Percentiles rank a stretch among this genome's conserved stretches.
Conservation (phyloP, 92 coral and sea anemone genomes). For the Virgularia gustaviana region DNA sequence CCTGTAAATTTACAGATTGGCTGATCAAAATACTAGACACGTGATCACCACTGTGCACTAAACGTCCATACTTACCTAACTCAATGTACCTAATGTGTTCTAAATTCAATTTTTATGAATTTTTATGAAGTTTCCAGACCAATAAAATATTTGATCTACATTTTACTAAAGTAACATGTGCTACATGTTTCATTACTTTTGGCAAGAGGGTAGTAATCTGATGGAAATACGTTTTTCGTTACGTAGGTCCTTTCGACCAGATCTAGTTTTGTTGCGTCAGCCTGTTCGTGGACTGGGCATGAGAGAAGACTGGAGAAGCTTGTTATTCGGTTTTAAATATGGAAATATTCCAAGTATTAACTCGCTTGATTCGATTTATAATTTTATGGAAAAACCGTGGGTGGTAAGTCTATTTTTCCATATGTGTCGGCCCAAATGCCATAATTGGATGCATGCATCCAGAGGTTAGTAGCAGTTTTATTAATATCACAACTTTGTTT, state of each 20-base stretch:
- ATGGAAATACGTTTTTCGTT: background rate
- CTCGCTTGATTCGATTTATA: conserved; percentile 81
- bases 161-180: background rate
- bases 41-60: too few species aligned
- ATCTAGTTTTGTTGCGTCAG: conserved; percentile 85
- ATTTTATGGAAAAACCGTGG: conserved; percentile 96
- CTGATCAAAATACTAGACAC: too few species aligned
- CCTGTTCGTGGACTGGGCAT: conserved; percentile 90
- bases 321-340: conserved; percentile 83
- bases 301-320: conserved; percentile 77
- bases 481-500: background rate
- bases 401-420: conserved; percentile 60
- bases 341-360: conserved; percentile 91
- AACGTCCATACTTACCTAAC: too few species aligned
- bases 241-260: conserved; percentile 92
- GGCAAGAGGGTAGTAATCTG: too few species aligned
- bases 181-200: background rate
- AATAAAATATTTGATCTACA: too few species aligned
- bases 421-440: background rate
- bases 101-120: too few species aligned
- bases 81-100: too few species aligned
- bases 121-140: too few species aligned
- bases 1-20: too few species aligned
- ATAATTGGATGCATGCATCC: background rate
- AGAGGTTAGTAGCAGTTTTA: background rate